Evolutionary conservation across 2,888 invertebrate genomes (phyloP), one percentile per base, ranked within the genome.

Genomic region (Trilocha varians): DNA sequence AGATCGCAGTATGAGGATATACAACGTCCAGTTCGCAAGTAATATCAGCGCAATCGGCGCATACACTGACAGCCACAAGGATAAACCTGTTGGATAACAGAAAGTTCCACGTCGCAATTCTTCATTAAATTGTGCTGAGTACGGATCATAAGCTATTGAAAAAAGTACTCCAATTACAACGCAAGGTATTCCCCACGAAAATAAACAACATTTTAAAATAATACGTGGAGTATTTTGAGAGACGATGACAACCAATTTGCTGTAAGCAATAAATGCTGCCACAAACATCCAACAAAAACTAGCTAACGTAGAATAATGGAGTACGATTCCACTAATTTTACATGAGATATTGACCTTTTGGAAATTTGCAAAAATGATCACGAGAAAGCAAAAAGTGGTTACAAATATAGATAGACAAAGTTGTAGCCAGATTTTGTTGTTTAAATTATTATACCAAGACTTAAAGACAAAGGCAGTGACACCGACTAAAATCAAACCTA

Each of bases 261-360:
- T 77, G 59, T 92, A 92, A 40, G 92, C 91, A 18, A 91, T 62
- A 1, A 90, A 78, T 1, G 91, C 91, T 39, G 91, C 91, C 9
- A 92, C 88, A 34, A 92, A 65, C 91, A 92, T 92, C 92, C 92
- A 92, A 51, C 88, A 87, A 63, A 91, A 92, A 5, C 91, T 89
- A 0, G 89, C 85, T 14, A 92, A 60, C 16, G 91, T 85, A 11
- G 90, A 87, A 60, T 91, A 92, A 59, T 92, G 92, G 11, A 91
- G 59, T 5, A 87, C 54, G 5, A 89, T 86, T 1, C 91, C 91
- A 0, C 88, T 67, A 6, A 87, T 54, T 62, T 87, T 78, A 57
- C 92, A 92, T 2, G 70, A 48, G 1, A 83, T 57, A 34, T 67
- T 66, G 39, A 74, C 70, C 33, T 71, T 64, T 1, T 69, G 54